Evolutionary conservation across 1,140 invertebrate species (phyloP), one percentile per base, ranked within the genome.

Genomic region (Polypedilum vanderplanki): DNA sequence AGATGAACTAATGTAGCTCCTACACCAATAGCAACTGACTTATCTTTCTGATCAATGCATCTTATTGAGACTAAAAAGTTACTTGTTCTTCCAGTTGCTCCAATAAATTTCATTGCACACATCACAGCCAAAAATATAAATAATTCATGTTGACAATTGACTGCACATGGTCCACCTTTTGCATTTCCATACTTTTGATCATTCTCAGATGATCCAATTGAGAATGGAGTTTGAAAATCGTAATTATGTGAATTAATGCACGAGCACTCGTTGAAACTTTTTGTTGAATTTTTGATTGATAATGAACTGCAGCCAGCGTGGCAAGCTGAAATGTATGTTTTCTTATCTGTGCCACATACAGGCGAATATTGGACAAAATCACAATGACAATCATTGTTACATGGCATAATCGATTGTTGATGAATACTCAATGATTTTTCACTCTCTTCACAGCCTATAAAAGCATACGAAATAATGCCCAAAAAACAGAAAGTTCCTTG

Each of bases 11-110:
- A 83, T 64, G 84, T 87, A 41, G 88, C 78, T 70, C 85, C 84
- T 75, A 89, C 86, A 12, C 87, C 88, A 85, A 88, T 87, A 0
- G 88, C 86, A 0, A 88, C 86, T 2, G 88, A 81, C 78, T 89
- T 89, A 78, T 89, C 88, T 78, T 87, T 86, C 76, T 89, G 87
- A 41, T 88, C 87, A 8, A 89, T 87, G 77, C 88, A 88, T 81
- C 88, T 85, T 0, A 89, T 86, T 10, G 86, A 86, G 0, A 89
- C 86, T 22, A 89, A 78, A 76, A 88, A 88, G 77, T 88, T 88
- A 0, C 87, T 87, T 0, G 87, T 86, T 80, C 87, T 83, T 70
- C 87, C 87, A 0, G 87, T 87, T 0, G 87, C 86, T 7, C 87
- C 87, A 67, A 83, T 85, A 77, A 89, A 87, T 75, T 88, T 88